Percentiles rank a stretch among this genome's conserved stretches.
These are phyloP conservation scores for Spheniscus mendiculus DNA, from an alignment of 2,113 vertebrate genomes.

Conservation along the genomic window DNA sequence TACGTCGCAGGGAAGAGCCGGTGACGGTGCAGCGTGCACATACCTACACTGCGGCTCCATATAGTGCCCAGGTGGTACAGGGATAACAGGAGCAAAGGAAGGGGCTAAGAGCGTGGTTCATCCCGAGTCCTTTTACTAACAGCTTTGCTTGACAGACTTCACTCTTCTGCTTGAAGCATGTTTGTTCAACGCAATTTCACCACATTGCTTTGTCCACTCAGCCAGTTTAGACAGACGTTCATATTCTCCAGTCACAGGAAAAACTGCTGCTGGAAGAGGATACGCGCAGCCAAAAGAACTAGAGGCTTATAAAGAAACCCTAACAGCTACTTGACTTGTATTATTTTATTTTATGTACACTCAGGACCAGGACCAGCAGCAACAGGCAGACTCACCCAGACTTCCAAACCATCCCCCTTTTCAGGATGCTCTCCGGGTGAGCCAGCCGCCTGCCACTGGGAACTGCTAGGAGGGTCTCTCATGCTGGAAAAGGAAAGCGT, in stretches of 20 bases:
- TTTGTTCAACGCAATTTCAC: neutral
- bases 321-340: neutral
- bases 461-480: neutral
- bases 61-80: neutral
- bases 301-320: neutral
- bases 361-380: neutral
- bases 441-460: rapidly evolving
- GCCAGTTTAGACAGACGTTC: neutral
- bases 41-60: neutral
- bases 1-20: rapidly evolving
- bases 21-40: rapidly evolving
- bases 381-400: neutral
- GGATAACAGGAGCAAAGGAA: neutral
- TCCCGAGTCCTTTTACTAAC: neutral
- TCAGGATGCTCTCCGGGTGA: neutral
- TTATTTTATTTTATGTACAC: neutral
- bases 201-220: neutral
- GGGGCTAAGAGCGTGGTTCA: neutral
- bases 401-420: neutral
- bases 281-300: neutral
- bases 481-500: neutral
- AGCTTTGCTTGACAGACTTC: neutral
- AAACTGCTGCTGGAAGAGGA: neutral
- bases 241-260: neutral
- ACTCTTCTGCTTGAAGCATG: neutral